Conservation (phyloP, 2,797 vertebrate genomes). For the Tachyglossus aculeatus region DNA sequence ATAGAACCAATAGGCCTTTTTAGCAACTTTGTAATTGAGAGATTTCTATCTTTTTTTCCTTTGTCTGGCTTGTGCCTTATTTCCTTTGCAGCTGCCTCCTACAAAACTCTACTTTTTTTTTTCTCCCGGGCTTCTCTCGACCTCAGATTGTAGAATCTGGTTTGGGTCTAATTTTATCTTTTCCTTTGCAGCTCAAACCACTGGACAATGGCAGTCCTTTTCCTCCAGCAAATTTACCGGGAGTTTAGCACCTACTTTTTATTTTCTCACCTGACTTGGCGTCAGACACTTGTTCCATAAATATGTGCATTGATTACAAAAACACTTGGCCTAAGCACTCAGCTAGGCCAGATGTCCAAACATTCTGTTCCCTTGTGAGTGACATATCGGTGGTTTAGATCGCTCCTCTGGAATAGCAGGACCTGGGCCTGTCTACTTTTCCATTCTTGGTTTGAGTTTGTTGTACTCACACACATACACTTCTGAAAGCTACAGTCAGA, state of each 20-base stretch:
- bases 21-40: too few species aligned
- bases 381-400: slow-evolving; percentile 27
- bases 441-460: slow-evolving; percentile 25
- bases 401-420: slow-evolving; percentile 18
- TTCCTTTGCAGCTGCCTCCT: slow-evolving; percentile 53
- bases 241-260: slow-evolving; percentile 23
- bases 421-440: slow-evolving; percentile 11
- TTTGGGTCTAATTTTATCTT: slow-evolving; percentile 58
- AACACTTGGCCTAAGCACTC: not conserved
- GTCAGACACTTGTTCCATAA: slow-evolving; percentile 52
- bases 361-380: slow-evolving; percentile 36
- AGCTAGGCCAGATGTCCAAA: slow-evolving; percentile 57
- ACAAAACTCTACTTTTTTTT: slow-evolving; percentile 40
- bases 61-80: too few species aligned
- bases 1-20: too few species aligned
- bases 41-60: too few species aligned
- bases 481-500: too few species aligned
- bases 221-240: slow-evolving; percentile 40
- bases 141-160: slow-evolving; percentile 28
- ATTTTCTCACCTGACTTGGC: slow-evolving; percentile 64
- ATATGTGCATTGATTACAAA: slow-evolving; percentile 18
- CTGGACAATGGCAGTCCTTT: slow-evolving; percentile 40
- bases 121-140: slow-evolving; percentile 21
- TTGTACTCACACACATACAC: too few species aligned
- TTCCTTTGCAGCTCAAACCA: slow-evolving; percentile 14